Evolutionary conservation across 2,113 vertebrate genomes (phyloP).

Genomic region (Tupaia chinensis): DNA sequence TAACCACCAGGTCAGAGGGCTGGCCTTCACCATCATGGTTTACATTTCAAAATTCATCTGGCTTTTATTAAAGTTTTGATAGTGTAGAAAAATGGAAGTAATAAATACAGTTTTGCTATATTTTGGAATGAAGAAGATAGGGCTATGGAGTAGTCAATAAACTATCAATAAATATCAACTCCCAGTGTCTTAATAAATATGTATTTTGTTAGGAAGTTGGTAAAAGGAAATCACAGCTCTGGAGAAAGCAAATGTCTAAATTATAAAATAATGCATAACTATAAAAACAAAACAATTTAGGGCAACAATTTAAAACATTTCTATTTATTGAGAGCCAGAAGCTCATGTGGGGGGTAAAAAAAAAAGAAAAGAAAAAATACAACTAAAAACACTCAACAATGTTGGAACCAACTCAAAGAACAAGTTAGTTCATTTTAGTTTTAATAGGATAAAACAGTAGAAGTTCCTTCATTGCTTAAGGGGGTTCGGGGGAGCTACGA

Average conservation of each 20-base stretch:
- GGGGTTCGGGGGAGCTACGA: not conserved
- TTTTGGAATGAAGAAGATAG: conserved; percentile 8
- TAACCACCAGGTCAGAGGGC: no score
- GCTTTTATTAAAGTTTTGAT: not conserved
- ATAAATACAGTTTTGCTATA: not conserved
- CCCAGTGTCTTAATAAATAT: conserved; percentile 14
- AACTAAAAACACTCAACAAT: conserved; percentile 9
- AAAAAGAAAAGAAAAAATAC: not conserved
- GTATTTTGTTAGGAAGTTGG: not conserved
- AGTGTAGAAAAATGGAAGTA: not conserved
- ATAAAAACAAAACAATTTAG: not conserved
- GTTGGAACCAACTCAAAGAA: conserved; percentile 15
- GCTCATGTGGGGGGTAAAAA: not conserved
- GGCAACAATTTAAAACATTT: conserved; percentile 8
- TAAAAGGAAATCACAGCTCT: not conserved
- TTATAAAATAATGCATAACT: not conserved
- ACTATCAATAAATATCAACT: not conserved
- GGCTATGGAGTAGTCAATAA: not conserved
- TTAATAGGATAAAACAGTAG: not conserved
- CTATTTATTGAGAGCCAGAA: not conserved
- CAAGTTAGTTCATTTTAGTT: not conserved
- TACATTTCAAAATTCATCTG: not conserved
- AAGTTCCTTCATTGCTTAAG: not conserved
- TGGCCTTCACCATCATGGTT: not conserved
- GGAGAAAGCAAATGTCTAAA: not conserved